A percentile compares a stretch with the other conserved stretches of the same genome.
Conservation (phyloP, 2,888 invertebrate species). For the Rhagium mordax region DNA sequence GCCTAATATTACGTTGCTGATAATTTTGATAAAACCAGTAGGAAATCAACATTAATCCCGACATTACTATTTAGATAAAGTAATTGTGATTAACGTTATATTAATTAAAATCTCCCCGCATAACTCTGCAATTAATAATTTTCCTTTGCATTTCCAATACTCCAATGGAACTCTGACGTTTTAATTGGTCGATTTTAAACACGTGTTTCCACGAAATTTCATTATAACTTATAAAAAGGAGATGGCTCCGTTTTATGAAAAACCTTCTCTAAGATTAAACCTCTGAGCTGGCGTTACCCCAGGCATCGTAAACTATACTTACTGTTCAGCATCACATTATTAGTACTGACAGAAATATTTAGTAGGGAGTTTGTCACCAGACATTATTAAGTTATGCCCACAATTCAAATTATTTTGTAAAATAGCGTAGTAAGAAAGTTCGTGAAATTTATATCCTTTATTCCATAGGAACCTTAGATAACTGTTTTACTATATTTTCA, state of each 20-base stretch:
- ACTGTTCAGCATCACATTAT: constrained; percentile 33
- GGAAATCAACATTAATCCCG: no score
- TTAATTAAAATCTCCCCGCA: constrained; percentile 1
- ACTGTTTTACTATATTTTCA: no score
- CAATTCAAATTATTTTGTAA: constrained; percentile 13
- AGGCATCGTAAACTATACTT: constrained; percentile 28
- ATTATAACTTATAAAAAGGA: constrained; percentile 30
- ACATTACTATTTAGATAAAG: no score
- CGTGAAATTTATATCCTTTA: no score
- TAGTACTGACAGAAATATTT: constrained; percentile 31
- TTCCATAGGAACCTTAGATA: no score
- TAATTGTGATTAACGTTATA: background rate
- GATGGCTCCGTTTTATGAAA: constrained; percentile 31
- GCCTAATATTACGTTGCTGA: background rate
- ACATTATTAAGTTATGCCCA: constrained; percentile 7
- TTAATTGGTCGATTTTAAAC: constrained; percentile 33
- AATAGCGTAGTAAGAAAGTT: background rate
- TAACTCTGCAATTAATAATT: background rate
- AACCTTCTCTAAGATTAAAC: constrained; percentile 30
- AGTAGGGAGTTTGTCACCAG: constrained; percentile 22
- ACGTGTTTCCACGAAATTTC: constrained; percentile 35
- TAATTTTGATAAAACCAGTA: no score
- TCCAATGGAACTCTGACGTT: constrained; percentile 7
- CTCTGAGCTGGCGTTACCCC: constrained; percentile 2
- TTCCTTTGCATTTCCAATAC: background rate